These are phyloP conservation scores for Muscidifurax raptorellus DNA, from an alignment of 1,140 invertebrate genomes.

Conservation along the genomic window DNA sequence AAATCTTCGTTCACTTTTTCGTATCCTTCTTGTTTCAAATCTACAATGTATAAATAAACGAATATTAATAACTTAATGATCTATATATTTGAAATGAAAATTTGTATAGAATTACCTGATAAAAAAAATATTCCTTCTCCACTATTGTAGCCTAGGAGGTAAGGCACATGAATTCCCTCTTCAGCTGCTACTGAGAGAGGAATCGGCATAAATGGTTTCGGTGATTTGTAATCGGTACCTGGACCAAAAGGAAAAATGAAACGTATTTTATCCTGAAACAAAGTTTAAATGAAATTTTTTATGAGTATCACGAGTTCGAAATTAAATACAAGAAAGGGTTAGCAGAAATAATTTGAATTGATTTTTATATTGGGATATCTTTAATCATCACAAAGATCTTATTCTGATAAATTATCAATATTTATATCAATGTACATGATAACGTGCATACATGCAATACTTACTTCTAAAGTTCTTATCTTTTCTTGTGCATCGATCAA, in stretches of 20 bases:
- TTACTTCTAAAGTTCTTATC: conserved; percentile 33
- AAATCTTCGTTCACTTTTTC: conserved; percentile 49
- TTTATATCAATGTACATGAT: too few relatives aligned
- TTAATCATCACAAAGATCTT: background rate
- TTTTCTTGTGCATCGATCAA: conserved; percentile 41
- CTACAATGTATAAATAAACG: conserved; percentile 33
- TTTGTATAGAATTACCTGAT: conserved; percentile 55
- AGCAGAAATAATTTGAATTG: too few relatives aligned
- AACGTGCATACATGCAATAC: background rate
- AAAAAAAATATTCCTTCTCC: conserved; percentile 77
- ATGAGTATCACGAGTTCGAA: too few relatives aligned
- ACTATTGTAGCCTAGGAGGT: conserved; percentile 78
- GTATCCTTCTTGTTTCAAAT: conserved; percentile 45
- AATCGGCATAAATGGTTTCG: conserved; percentile 70
- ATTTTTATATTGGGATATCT: background rate
- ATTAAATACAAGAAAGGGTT: too few relatives aligned
- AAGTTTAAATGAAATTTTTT: background rate
- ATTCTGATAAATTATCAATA: background rate
- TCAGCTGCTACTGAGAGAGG: conserved; percentile 64
- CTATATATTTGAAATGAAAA: background rate
- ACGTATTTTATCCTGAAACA: conserved; percentile 54
- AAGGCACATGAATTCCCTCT: conserved; percentile 76
- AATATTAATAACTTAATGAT: background rate
- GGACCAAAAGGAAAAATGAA: conserved; percentile 59
- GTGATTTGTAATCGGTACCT: conserved; percentile 60